phyloP scores from a whole-genome alignment of 2,888 invertebrate species.

The Epinotia nisella region DNA sequence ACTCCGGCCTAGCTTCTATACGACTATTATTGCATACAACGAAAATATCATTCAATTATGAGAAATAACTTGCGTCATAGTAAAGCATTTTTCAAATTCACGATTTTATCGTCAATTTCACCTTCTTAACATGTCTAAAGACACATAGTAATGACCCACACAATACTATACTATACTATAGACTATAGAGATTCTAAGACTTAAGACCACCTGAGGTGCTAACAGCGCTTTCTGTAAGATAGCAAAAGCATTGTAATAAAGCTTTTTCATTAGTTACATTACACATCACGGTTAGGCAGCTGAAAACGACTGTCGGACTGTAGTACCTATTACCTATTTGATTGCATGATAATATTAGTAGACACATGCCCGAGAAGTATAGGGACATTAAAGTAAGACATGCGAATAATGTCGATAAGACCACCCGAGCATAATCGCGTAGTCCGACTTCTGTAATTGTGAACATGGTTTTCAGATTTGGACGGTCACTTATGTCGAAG shows the following conservation, averaged over 20 bases:
- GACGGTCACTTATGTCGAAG: neutral
- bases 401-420: too few species aligned
- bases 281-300: neutral
- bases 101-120: conserved; percentile 22
- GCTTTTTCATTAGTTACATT: neutral
- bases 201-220: conserved; percentile 52
- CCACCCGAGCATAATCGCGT: too few species aligned
- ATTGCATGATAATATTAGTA: too few species aligned
- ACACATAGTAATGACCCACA: conserved; percentile 36
- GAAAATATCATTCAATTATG: neutral
- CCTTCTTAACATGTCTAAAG: conserved; percentile 27
- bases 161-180: too few species aligned
- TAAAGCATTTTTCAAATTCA: conserved; percentile 18
- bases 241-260: too few species aligned
- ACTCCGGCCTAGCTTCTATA: neutral
- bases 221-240: conserved; percentile 61
- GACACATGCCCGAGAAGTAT: too few species aligned
- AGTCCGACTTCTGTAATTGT: too few species aligned
- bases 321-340: too few species aligned
- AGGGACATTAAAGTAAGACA: too few species aligned
- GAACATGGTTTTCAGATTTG: neutral
- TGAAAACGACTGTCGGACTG: too few species aligned
- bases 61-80: conserved; percentile 4
- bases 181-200: conserved; percentile 25
- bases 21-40: neutral